Conservation (phyloP, 1,140 invertebrate genomes). For the Drosophila chauvacae region DNA sequence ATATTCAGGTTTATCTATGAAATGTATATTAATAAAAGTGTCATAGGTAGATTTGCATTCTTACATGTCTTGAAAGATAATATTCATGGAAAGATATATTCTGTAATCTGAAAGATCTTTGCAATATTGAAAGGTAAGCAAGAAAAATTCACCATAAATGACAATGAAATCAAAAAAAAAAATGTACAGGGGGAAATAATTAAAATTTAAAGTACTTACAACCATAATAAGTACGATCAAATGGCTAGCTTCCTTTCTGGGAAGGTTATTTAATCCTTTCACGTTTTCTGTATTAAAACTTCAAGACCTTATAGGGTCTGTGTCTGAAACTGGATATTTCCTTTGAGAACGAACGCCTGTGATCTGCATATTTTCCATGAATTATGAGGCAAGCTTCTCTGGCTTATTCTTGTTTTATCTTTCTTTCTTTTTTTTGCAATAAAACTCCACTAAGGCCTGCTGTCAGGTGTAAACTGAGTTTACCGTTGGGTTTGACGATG, state of each 20-base stretch:
- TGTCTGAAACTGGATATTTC: conserved; percentile 18
- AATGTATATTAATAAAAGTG: not conserved
- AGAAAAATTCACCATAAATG: not conserved
- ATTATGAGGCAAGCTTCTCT: conserved; percentile 6
- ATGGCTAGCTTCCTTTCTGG: not conserved
- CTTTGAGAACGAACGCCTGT: not conserved
- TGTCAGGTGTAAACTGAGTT: conserved; percentile 1
- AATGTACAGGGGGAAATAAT: not conserved
- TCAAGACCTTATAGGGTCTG: not conserved
- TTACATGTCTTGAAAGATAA: conserved; percentile 11
- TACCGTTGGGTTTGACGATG: conserved; percentile 32
- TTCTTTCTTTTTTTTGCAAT: conserved; percentile 9
- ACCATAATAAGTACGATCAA: not conserved
- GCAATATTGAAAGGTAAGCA: not conserved
- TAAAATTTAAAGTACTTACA: not conserved
- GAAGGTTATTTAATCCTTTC: conserved; percentile 6
- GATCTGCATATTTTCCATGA: conserved; percentile 1
- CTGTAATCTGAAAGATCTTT: not conserved
- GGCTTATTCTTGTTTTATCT: not conserved
- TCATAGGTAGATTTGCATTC: conserved; percentile 2
- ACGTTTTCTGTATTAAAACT: not conserved
- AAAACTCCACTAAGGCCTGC: conserved; percentile 12
- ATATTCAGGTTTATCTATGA: not conserved
- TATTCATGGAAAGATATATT: not conserved
- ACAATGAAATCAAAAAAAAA: not conserved